A percentile compares a stretch with the other conserved stretches of the same genome.
These are phyloP conservation scores for Nipponacmea schrenckii DNA, from an alignment of 2,888 invertebrate genomes.

Conservation along the genomic window DNA sequence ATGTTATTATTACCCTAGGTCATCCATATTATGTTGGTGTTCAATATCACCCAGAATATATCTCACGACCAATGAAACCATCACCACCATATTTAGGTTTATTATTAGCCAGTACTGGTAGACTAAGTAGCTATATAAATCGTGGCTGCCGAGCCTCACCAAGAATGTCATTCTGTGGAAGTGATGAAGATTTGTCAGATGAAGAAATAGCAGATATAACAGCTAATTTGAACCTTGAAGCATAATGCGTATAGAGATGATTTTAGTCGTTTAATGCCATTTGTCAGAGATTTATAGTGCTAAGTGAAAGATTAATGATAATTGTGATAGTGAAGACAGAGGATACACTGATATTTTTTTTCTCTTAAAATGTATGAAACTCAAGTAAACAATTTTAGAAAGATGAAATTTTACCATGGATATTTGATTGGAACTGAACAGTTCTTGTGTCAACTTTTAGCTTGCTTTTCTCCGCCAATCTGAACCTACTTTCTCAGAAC, in stretches of 20 bases:
- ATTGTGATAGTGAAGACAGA: too few relatives aligned
- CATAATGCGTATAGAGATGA: background rate
- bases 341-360: too few relatives aligned
- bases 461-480: too few relatives aligned
- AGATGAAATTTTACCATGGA: too few relatives aligned
- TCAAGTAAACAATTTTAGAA: too few relatives aligned
- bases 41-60: conserved; percentile 98
- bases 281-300: too few relatives aligned
- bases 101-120: conserved; percentile 87
- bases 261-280: too few relatives aligned
- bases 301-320: too few relatives aligned
- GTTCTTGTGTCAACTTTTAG: too few relatives aligned
- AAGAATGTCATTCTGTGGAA: conserved; percentile 53
- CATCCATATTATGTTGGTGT: conserved; percentile 96
- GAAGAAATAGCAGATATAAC: conserved; percentile 29
- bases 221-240: background rate
- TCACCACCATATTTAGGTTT: conserved; percentile 96
- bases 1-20: conserved; percentile 60
- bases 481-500: too few relatives aligned
- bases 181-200: conserved; percentile 39
- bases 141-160: conserved; percentile 63
- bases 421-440: too few relatives aligned
- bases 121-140: conserved; percentile 74
- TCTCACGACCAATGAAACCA: conserved; percentile 80
- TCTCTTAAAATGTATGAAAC: too few relatives aligned